Conservation (phyloP, 2,113 vertebrate species). For the human (Homo sapiens) region DNA sequence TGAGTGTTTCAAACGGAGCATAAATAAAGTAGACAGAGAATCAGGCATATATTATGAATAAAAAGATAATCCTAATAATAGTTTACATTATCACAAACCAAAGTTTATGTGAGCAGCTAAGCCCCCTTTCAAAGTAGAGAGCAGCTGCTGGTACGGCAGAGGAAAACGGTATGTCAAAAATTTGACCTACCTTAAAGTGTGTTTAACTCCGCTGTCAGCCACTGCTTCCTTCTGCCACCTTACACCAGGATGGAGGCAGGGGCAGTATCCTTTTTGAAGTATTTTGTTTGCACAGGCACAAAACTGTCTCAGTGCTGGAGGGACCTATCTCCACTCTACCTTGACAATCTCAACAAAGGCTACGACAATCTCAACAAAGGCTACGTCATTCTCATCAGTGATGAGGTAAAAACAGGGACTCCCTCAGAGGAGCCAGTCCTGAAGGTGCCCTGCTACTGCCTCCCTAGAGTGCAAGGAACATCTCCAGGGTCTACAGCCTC, state of each 20-base stretch:
- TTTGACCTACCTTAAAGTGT: slow-evolving; percentile 75
- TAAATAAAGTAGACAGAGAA: slow-evolving; percentile 68
- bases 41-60: slow-evolving; percentile 73
- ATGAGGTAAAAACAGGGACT: neutral
- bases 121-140: slow-evolving; percentile 70
- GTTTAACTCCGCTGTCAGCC: slow-evolving; percentile 75
- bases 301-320: neutral
- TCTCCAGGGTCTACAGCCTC: neutral
- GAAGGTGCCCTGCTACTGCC: neutral
- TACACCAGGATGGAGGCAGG: neutral
- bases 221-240: slow-evolving; percentile 71
- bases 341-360: neutral
- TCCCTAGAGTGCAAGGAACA: neutral
- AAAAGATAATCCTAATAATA: slow-evolving; percentile 80
- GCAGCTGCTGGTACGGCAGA: slow-evolving; percentile 69
- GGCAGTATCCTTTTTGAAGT: slow-evolving; percentile 9
- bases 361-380: neutral
- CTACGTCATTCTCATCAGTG: neutral
- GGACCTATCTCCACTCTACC: neutral
- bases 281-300: slow-evolving; percentile 37
- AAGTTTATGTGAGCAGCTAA: slow-evolving; percentile 76
- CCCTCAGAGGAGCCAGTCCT: neutral
- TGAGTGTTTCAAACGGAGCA: slow-evolving; percentile 62
- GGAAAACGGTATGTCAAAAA: slow-evolving; percentile 75
- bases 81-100: slow-evolving; percentile 75